Base-by-base conservation (phyloP, 1,140 invertebrate species). In the Melitaea cinxia region DNA sequence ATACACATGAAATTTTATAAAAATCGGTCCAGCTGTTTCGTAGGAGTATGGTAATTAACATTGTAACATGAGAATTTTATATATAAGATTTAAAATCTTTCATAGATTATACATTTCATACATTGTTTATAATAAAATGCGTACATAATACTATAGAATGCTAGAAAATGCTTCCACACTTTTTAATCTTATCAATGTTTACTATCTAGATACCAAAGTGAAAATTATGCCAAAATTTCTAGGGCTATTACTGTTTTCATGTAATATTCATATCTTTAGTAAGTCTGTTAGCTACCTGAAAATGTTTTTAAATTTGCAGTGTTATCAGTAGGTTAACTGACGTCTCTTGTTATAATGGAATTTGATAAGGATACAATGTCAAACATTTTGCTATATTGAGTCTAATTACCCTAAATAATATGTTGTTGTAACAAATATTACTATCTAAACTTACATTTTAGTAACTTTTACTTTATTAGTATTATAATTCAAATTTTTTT, bases 281-380 rank as follows among this genome's bases (percentile, higher is more conserved):
- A 37, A 42, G 15, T 42, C 9, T 6, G 5, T 39, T 9, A 54
- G n/a, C 37, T 54, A 55, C 53, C 53, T 55, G 53, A 55, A 42
- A 42, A 6, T 42, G 6, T 55, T 42, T 52, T 55, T 55, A 55
- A 23, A 24, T 37, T 55, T 23, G 23, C 49, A 53, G 59, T 39
- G 21, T 52, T 61, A 53, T 53, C 49, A 37, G 53, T 55, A 42
- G 37, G 37, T 42, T 42, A 42, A 42, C 0, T 17, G 37, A 42
- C 15, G 15, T 7, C 37, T 42, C 37, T 53, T 10, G 24, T 33
- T 60, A 42, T 26, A 37, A 53, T 61, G 47, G 23, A 24, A 53
- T 61, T 52, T 61, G 59, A 61, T 61, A 61, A 61, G 59, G 37
- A 37, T 33, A 49, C 56, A 49, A 59, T 33, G 56, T 49, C 39